Evolutionary conservation across 2,113 vertebrate genomes (phyloP), one percentile per base, ranked within the genome.

Genomic region (Sclerurus mexicanus): DNA sequence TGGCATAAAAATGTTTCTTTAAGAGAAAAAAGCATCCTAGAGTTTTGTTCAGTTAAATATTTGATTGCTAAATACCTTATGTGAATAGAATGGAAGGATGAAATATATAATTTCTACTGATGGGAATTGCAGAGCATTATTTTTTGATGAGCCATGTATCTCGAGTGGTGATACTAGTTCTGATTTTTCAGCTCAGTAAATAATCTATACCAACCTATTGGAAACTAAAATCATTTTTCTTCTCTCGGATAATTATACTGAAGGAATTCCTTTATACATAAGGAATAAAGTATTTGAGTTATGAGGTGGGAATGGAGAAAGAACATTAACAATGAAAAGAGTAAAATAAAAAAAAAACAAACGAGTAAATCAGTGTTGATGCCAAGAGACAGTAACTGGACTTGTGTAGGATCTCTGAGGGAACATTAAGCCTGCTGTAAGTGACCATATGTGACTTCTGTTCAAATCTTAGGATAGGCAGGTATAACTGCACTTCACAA

Each of bases 401-500:
- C 14, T 37, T 40, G 9, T 50, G 14, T 24, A 80, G 44, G 50
- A 75, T 52, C 15, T 83, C 63, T 62, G 14, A 20, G 15, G 88
- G 44, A 84, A 33, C 58, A 59, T 47, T 56, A 62, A 73, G 25
- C 58, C 40, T 93, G n/a, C 90, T 97, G 42, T 22, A 90, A 80
- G 44, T 90, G 86, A 63, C 15, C 4, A 21, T 67, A 21, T 81
- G 50, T 53, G 49, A 86, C 50, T 64, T 85, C 49, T 71, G 5
- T 81, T 95, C 72, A 87, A 56, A 37, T 86, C 72, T 59, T 63
- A 95, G 53, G 77, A 79, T 37, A 94, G 81, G 85, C 80, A 89
- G 71, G 62, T 95, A 93, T 83, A 95, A 81, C 37, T 39, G 62
- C 22, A 94, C 64, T 96, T 96, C 59, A 89, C 69, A 90, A 76